Percentiles rank a stretch among this genome's conserved stretches.
phyloP scores from a whole-genome alignment of 2,888 invertebrate species.

The Synanthedon formicaeformis region DNA sequence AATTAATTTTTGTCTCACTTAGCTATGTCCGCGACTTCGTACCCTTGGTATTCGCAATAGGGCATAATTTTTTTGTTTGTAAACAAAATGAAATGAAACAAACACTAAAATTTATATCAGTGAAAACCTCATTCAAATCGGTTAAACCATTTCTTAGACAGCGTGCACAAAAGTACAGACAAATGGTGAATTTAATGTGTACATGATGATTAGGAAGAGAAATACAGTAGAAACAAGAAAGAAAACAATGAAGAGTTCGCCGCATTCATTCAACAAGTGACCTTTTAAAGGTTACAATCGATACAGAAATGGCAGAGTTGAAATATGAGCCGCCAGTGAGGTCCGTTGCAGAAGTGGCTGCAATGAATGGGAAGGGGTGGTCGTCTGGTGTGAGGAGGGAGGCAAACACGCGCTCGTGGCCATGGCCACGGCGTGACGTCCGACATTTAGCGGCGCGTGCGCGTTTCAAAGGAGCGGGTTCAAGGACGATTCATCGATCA shows the following conservation, averaged over 20 bases:
- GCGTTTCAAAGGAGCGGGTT: conserved; percentile 32
- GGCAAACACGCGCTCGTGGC: conserved; percentile 44
- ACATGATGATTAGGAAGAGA: neutral
- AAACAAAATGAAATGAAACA: too few relatives aligned
- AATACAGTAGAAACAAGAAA: neutral
- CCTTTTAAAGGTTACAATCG: conserved; percentile 43
- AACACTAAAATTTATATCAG: too few relatives aligned
- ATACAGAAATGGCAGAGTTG: conserved; percentile 53
- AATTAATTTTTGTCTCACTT: too few relatives aligned
- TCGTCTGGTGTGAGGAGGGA: conserved; percentile 13
- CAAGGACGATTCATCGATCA: conserved; percentile 62
- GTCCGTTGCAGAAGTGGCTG: conserved; percentile 23
- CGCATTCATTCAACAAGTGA: conserved; percentile 32
- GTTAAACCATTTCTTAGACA: too few relatives aligned
- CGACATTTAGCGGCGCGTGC: conserved; percentile 50
- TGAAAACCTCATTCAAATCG: too few relatives aligned
- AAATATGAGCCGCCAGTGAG: conserved; percentile 20
- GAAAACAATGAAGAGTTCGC: neutral
- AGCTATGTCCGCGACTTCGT: too few relatives aligned
- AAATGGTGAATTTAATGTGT: too few relatives aligned
- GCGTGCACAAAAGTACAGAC: too few relatives aligned
- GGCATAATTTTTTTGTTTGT: too few relatives aligned
- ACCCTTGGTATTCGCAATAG: too few relatives aligned
- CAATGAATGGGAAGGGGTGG: conserved; percentile 29
- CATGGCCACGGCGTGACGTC: conserved; percentile 61